These are phyloP conservation scores for Semotilus atromaculatus DNA, from an alignment of 2,797 vertebrate species.

Conservation along the genomic window DNA sequence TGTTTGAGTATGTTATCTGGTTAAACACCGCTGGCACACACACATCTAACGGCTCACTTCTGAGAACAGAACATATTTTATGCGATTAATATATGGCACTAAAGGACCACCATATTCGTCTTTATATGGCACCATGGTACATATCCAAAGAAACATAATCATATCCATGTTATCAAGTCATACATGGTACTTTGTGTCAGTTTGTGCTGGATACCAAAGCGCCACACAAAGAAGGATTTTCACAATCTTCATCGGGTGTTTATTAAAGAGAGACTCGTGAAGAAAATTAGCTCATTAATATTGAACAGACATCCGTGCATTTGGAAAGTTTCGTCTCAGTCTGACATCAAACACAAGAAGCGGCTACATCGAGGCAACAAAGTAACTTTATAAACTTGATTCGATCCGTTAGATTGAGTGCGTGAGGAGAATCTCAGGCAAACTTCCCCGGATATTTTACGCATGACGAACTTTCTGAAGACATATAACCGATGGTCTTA, in stretches of 20 bases:
- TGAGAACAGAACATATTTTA: background rate
- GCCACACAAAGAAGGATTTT: background rate
- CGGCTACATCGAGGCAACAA: accelerated
- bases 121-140: no score
- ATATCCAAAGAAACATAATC: no score
- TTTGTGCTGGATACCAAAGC: no score
- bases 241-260: background rate
- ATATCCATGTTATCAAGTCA: no score
- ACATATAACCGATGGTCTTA: constrained; percentile 52
- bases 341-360: background rate
- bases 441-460: background rate
- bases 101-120: background rate
- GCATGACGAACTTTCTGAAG: background rate
- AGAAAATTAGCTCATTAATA: no score
- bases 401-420: no score
- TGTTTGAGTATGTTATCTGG: background rate
- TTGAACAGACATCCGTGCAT: no score
- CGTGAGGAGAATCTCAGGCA: background rate
- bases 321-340: background rate
- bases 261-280: no score
- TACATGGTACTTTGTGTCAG: no score
- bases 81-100: no score
- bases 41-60: background rate
- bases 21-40: background rate
- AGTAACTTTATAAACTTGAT: constrained; percentile 5